phyloP scores from a whole-genome alignment of 2,888 invertebrate species.

The Osmoderma eremita region DNA sequence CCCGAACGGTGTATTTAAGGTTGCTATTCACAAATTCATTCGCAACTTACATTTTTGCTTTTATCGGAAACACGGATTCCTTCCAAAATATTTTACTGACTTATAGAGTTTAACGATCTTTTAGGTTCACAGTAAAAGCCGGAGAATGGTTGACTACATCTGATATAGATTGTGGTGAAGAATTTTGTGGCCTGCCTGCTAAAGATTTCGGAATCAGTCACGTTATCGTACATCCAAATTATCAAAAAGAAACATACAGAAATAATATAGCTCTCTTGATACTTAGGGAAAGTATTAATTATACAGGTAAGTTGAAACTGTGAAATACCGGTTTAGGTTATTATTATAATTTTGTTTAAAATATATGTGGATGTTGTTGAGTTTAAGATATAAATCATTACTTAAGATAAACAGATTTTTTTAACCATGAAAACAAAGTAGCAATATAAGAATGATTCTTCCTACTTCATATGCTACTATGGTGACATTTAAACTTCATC shows the following conservation, averaged over 20 bases:
- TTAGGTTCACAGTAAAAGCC: conserved; percentile 76
- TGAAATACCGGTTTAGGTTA: too few relatives aligned
- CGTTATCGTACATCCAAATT: conserved; percentile 81
- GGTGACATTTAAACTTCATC: too few relatives aligned
- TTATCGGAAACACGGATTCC: background rate
- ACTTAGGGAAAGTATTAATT: conserved; percentile 74
- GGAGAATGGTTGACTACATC: conserved; percentile 80
- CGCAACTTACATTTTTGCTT: too few relatives aligned
- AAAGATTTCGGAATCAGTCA: conserved; percentile 78
- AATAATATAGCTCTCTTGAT: conserved; percentile 81
- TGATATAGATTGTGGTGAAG: conserved; percentile 79
- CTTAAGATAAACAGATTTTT: too few relatives aligned
- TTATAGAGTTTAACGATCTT: conserved; percentile 27
- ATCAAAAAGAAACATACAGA: conserved; percentile 67
- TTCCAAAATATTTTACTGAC: background rate
- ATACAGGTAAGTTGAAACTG: conserved; percentile 66
- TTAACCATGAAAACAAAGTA: too few relatives aligned
- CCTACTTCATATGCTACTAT: too few relatives aligned
- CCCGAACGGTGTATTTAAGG: too few relatives aligned
- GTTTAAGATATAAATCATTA: too few relatives aligned
- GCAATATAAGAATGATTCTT: too few relatives aligned
- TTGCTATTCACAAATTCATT: too few relatives aligned
- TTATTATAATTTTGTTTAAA: too few relatives aligned
- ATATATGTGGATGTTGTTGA: too few relatives aligned
- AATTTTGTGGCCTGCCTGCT: conserved; percentile 78